A percentile compares a stretch with the other conserved stretches of the same genome.
These are phyloP conservation scores for Labia minor DNA, from an alignment of 2,888 invertebrate genomes.

Conservation along the genomic window DNA sequence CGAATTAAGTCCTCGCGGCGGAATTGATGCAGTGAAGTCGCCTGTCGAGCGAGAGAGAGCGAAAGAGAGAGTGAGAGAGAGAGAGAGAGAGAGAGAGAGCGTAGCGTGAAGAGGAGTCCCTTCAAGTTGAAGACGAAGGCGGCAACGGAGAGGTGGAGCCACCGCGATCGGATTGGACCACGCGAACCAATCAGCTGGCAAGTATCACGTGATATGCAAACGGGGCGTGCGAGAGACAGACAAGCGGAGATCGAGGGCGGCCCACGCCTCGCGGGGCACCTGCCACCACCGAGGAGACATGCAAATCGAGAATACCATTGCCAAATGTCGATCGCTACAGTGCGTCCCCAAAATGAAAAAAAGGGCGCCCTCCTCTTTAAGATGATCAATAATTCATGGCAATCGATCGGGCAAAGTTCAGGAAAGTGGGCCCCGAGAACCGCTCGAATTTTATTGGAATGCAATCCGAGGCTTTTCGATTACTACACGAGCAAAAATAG, in stretches of 20 bases:
- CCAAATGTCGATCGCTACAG: too few species aligned
- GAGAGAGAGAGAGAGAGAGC: conserved; percentile 14
- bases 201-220: conserved; percentile 24
- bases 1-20: too few species aligned
- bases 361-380: neutral
- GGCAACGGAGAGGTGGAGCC: neutral
- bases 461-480: too few species aligned
- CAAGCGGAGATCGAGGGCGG: neutral
- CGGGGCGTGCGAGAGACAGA: conserved; percentile 21
- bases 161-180: neutral
- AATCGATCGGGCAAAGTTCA: neutral
- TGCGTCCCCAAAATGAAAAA: too few species aligned
- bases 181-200: neutral
- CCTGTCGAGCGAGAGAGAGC: too few species aligned
- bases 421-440: neutral
- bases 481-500: too few species aligned
- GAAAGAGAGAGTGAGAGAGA: conserved; percentile 13
- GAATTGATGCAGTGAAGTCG: too few species aligned
- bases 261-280: neutral
- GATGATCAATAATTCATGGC: neutral
- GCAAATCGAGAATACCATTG: too few species aligned
- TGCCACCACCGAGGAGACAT: neutral
- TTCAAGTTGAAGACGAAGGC: neutral
- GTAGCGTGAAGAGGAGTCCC: too few species aligned
- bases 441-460: too few species aligned